Evolutionary conservation across 2,113 vertebrate genomes (phyloP).

Genomic region (Cyprinodon variegatus): DNA sequence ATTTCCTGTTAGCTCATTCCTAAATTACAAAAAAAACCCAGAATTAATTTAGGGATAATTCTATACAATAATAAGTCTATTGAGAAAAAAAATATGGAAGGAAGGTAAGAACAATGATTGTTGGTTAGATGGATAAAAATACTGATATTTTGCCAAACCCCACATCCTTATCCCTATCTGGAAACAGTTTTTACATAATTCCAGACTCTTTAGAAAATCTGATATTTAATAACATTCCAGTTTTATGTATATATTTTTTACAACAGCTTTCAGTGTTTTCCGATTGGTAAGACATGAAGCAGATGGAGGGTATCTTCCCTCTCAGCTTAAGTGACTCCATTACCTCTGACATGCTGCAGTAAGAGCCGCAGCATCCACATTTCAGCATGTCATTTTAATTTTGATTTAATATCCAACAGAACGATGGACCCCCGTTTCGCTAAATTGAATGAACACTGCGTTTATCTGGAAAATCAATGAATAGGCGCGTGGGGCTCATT

Average conservation of each 20-base stretch:
- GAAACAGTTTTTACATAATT: background rate
- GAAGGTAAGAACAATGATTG: too few species aligned
- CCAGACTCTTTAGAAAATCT: background rate
- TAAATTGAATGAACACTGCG: constrained; percentile 61
- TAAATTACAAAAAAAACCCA: background rate
- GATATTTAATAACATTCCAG: background rate
- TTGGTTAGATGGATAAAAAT: background rate
- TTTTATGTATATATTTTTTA: background rate
- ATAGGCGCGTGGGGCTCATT: constrained; percentile 61
- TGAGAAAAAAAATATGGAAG: too few species aligned
- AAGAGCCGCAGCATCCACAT: constrained; percentile 41
- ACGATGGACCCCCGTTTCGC: constrained; percentile 35
- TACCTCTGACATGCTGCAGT: constrained; percentile 52
- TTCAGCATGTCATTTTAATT: constrained; percentile 71
- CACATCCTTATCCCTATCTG: background rate
- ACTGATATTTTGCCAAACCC: background rate
- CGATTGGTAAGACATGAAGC: constrained; percentile 15
- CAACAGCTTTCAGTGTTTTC: background rate
- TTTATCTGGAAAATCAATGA: constrained; percentile 75
- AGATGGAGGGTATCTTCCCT: constrained; percentile 49
- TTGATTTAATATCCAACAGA: constrained; percentile 63
- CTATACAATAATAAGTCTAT: too few species aligned
- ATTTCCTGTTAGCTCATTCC: background rate
- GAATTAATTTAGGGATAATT: too few species aligned
- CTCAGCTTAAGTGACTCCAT: constrained; percentile 39